These are phyloP conservation scores for Turritopsis rubra DNA, from an alignment of 30 jellyfish, hydroid and myxozoan species.

Conservation along the genomic window DNA sequence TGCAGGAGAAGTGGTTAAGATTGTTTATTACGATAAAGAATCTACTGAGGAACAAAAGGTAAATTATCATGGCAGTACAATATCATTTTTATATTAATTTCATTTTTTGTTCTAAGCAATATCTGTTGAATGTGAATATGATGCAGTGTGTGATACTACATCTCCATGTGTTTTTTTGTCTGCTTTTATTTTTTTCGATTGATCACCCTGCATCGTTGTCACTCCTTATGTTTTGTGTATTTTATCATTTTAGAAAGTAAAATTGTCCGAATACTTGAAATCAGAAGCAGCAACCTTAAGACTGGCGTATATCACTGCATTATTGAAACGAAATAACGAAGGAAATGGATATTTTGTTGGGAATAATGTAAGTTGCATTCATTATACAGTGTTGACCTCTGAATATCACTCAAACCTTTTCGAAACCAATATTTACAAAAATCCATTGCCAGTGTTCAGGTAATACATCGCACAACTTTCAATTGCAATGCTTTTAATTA, in stretches of 20 bases:
- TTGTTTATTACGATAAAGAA: background rate
- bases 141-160: no score
- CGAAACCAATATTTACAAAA: background rate
- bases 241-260: background rate
- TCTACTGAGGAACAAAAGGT: background rate
- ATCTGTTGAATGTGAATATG: no score
- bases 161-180: no score
- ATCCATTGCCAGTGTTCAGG: background rate
- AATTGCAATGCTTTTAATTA: background rate
- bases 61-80: background rate
- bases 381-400: background rate
- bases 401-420: background rate
- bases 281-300: background rate
- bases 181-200: no score
- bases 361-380: background rate
- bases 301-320: background rate
- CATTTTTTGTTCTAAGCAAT: background rate
- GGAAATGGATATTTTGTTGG: background rate
- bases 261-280: background rate
- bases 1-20: background rate
- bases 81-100: background rate
- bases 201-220: background rate
- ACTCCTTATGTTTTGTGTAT: background rate
- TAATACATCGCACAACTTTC: background rate
- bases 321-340: background rate